phyloP scores from a whole-genome alignment of 2,113 vertebrate genomes.

The Australoheros scitulus region DNA sequence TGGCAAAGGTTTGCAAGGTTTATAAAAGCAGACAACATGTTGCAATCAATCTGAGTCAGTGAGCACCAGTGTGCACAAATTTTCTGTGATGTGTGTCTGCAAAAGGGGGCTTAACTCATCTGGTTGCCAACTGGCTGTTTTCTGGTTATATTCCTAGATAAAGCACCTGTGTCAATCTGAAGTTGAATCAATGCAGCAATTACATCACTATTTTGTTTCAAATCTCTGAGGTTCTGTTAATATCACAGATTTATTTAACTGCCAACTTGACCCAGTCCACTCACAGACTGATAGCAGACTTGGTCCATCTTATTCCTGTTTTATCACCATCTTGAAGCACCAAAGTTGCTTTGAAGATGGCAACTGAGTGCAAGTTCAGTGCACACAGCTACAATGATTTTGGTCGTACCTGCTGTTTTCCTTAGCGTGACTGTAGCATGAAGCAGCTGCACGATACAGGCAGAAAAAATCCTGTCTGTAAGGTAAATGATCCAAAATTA shows the following conservation, averaged over 20 bases:
- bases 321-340: not conserved
- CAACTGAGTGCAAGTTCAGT: accelerated
- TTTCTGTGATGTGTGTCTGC: not conserved
- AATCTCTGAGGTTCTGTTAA: not conserved
- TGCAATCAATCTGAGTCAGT: accelerated
- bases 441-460: not conserved
- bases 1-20: not conserved
- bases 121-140: not conserved
- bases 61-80: not conserved
- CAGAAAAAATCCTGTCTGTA: not conserved
- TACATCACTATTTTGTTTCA: too few species aligned
- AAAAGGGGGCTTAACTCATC: accelerated
- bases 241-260: not conserved
- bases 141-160: too few species aligned
- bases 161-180: too few species aligned
- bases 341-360: not conserved
- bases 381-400: not conserved
- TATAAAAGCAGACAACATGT: not conserved
- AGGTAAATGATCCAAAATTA: not conserved
- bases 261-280: not conserved
- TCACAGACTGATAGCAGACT: not conserved
- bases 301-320: not conserved
- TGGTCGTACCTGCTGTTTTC: not conserved
- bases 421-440: too few species aligned
- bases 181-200: too few species aligned